Conservation (phyloP, 2,888 invertebrate species). For the Physocephala rufipes region DNA sequence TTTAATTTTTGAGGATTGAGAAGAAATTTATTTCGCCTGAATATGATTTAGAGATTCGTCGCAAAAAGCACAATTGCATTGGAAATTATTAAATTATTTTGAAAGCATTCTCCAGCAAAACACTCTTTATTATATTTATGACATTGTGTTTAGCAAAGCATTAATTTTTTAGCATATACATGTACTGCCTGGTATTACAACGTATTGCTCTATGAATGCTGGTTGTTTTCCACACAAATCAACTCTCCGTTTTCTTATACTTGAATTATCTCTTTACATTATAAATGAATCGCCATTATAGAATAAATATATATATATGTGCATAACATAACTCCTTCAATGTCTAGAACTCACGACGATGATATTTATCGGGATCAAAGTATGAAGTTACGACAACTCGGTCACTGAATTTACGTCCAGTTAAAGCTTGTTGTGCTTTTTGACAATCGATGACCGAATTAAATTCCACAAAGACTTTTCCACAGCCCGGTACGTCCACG, state of each 20-base stretch:
- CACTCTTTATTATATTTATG: background rate
- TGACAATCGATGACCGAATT: constrained; percentile 94
- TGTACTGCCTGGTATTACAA: too few species aligned
- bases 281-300: background rate
- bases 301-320: background rate
- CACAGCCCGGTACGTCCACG: constrained; percentile 95
- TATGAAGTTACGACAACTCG: constrained; percentile 97
- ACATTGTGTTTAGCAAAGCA: background rate
- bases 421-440: constrained; percentile 95
- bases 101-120: background rate
- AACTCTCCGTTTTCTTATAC: background rate
- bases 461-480: constrained; percentile 98
- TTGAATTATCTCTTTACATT: background rate
- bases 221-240: background rate
- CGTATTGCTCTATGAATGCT: too few species aligned
- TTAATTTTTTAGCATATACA: background rate
- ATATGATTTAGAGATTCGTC: background rate
- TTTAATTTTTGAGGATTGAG: too few species aligned
- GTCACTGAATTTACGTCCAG: constrained; percentile 96
- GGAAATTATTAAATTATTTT: constrained; percentile 3
- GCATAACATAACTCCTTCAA: background rate
- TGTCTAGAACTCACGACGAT: constrained; percentile 89
- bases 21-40: background rate
- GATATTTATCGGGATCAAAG: constrained; percentile 97
- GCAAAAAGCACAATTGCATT: background rate